These are phyloP conservation scores for Drosophila pseudotalamancana DNA, from an alignment of 2,888 invertebrate genomes.

Conservation along the genomic window DNA sequence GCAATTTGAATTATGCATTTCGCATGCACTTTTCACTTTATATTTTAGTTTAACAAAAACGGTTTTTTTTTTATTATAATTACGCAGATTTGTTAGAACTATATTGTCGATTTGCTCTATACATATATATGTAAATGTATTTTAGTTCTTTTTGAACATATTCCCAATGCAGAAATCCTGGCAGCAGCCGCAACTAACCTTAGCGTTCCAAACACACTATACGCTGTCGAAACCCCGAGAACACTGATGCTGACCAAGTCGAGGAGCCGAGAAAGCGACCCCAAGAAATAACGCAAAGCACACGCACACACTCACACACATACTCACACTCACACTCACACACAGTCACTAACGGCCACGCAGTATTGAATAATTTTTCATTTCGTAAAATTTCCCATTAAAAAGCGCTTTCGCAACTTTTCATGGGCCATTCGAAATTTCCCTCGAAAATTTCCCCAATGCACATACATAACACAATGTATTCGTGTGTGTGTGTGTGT, in stretches of 20 bases:
- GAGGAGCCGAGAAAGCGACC: constrained; percentile 83
- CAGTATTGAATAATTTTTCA: constrained; percentile 61
- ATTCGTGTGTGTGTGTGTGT: constrained; percentile 13
- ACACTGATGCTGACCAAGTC: constrained; percentile 84
- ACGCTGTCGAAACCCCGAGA: constrained; percentile 85
- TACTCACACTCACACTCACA: constrained; percentile 22
- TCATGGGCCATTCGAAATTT: constrained; percentile 51
- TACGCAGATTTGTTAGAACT: constrained; percentile 6
- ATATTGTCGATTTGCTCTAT: neutral
- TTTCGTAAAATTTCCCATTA: constrained; percentile 73
- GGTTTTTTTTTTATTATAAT: neutral
- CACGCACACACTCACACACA: constrained; percentile 29
- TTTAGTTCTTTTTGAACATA: constrained; percentile 32
- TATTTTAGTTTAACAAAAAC: constrained; percentile 5
- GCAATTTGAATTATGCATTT: constrained; percentile 11
- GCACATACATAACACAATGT: neutral
- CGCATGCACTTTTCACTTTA: constrained; percentile 66
- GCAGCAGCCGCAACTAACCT: constrained; percentile 82
- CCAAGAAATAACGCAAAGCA: constrained; percentile 67
- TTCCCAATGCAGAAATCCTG: constrained; percentile 66
- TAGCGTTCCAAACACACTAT: constrained; percentile 85
- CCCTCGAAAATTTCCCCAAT: constrained; percentile 48
- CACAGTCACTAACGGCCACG: constrained; percentile 31
- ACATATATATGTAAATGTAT: constrained; percentile 3
- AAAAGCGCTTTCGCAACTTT: constrained; percentile 75